Percentiles rank a stretch among this genome's conserved stretches.
These are phyloP conservation scores for Venustaconcha ellipsiformis DNA, from an alignment of 1,140 invertebrate genomes.

Conservation along the genomic window DNA sequence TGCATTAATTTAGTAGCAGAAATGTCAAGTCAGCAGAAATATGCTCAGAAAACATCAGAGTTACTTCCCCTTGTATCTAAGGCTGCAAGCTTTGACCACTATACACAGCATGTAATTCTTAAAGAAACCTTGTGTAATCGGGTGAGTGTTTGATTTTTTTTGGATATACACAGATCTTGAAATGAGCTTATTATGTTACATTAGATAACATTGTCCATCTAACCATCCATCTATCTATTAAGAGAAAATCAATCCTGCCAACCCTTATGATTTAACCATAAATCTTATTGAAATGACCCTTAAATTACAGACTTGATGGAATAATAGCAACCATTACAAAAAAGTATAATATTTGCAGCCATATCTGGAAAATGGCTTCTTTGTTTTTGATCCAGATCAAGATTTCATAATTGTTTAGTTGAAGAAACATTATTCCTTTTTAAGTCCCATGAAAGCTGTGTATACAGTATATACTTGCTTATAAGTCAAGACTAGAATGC, in stretches of 20 bases:
- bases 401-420: too few relatives aligned
- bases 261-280: too few relatives aligned
- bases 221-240: neutral
- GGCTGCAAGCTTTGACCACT: constrained; percentile 69
- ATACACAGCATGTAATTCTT: constrained; percentile 71
- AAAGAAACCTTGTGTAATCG: constrained; percentile 73
- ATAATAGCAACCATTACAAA: too few relatives aligned
- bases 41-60: constrained; percentile 47
- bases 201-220: neutral
- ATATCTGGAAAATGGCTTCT: too few relatives aligned
- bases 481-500: too few relatives aligned
- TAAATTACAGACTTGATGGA: too few relatives aligned
- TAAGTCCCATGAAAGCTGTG: too few relatives aligned
- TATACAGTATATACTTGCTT: too few relatives aligned
- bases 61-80: constrained; percentile 67
- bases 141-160: constrained; percentile 40
- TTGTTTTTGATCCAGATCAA: too few relatives aligned
- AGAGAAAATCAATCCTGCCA: neutral
- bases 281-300: too few relatives aligned
- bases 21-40: constrained; percentile 65
- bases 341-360: too few relatives aligned
- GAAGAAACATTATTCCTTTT: too few relatives aligned
- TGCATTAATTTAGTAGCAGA: constrained; percentile 71
- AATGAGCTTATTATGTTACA: neutral
- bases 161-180: neutral